Evolutionary conservation across 1,140 invertebrate genomes (phyloP), one percentile per base, ranked within the genome.

Genomic region (Zaprionus capensis): DNA sequence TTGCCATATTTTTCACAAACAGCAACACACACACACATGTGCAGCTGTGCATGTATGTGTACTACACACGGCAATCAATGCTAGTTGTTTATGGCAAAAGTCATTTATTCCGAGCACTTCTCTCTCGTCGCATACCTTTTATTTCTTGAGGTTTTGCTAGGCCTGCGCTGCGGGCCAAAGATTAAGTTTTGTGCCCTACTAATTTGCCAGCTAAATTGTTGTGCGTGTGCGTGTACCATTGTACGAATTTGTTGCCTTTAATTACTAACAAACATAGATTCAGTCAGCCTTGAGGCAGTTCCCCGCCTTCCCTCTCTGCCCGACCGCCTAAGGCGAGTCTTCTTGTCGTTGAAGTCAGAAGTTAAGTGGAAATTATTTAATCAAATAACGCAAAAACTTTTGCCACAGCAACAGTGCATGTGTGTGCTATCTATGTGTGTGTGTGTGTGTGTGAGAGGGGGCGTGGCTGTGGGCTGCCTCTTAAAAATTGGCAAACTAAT

Each of bases 291-390:
- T 66, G 58, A n/a, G 53, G 57, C 63, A 20, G 41, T n/a, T 46
- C n/a, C n/a, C 9, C n/a, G 3, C 20, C 36, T 56, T 53, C 9
- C 41, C 49, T 31, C 28, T 9, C 44, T 51, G 36, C 14, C 36
- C 36, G 36, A 0, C 36, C 5, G 36, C 36, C 36, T 15, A 5
- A 20, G 26, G 64, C 64, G 68, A 58, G 65, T 74, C 67, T 69
- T 44, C 49, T 51, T 57, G 9, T 22, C 24, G 68, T 28, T 46
- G 56, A 73, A 83, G 80, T 83, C 73, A 81, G 76, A 91, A 82
- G 76, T 91, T 91, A 84, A 88, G 79, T 84, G 81, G 78, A 91
- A 91, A 91, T 91, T 88, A 91, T 91, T 91, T 81, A 82, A 91
- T 91, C 83, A 88, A 91, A 91, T 87, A 81, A 78, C 63, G 62